phyloP scores from a whole-genome alignment of 2,797 vertebrate species.

The Dryobates pubescens region DNA sequence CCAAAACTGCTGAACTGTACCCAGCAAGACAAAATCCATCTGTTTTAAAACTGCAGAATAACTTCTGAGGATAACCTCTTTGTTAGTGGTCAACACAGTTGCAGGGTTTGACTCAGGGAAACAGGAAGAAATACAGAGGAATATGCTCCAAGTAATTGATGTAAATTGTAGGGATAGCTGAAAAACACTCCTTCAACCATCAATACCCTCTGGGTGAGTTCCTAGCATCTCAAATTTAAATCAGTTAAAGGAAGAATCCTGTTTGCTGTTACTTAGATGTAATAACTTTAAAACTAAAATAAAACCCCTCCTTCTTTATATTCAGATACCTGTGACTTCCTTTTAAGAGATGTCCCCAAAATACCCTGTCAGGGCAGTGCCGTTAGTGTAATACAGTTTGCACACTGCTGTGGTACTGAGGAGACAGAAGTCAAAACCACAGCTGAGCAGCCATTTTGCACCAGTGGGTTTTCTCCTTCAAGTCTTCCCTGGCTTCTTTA shows the following conservation, averaged over 20 bases:
- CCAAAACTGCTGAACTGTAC: background rate
- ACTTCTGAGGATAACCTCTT: background rate
- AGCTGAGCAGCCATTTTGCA: conserved; percentile 25
- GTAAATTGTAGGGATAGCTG: background rate
- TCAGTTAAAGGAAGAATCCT: background rate
- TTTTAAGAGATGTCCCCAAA: background rate
- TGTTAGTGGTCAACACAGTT: rapidly evolving
- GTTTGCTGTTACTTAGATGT: background rate
- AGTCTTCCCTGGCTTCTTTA: conserved; percentile 40
- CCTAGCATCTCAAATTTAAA: background rate
- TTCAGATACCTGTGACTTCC: background rate
- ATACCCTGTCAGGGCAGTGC: background rate
- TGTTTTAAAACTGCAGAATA: background rate
- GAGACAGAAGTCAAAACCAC: background rate
- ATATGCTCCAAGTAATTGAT: background rate
- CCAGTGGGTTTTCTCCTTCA: conserved; percentile 31
- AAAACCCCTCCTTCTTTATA: background rate
- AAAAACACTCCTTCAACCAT: rapidly evolving
- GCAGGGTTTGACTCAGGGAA: background rate
- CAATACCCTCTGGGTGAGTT: background rate
- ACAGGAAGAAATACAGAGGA: background rate
- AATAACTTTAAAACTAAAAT: background rate
- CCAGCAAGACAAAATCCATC: background rate
- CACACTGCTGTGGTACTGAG: background rate
- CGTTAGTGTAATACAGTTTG: background rate